These are phyloP conservation scores for Acleris cristana DNA, from an alignment of 2,888 invertebrate species.

Conservation along the genomic window DNA sequence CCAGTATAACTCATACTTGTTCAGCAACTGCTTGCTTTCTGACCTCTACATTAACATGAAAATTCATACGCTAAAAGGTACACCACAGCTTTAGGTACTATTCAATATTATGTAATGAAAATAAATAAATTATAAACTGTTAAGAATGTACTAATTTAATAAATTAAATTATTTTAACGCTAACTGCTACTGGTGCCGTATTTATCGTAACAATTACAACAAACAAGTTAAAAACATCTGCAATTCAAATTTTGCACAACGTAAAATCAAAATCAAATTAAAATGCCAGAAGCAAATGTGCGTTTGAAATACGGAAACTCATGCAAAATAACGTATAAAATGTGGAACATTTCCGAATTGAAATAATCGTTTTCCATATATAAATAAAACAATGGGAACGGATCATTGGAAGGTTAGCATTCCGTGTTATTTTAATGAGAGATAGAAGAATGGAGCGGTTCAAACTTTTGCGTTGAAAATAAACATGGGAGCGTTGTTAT, in stretches of 20 bases:
- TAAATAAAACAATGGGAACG: not conserved
- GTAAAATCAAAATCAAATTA: not conserved
- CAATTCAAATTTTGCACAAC: not conserved
- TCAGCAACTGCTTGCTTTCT: too few species aligned
- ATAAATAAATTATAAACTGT: too few species aligned
- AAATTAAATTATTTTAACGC: too few species aligned
- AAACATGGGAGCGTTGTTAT: too few species aligned
- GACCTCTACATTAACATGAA: too few species aligned
- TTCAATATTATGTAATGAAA: too few species aligned
- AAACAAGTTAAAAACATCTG: not conserved
- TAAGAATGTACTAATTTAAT: too few species aligned
- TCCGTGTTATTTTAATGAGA: constrained; percentile 3
- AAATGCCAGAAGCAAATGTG: not conserved
- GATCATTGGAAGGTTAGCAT: not conserved
- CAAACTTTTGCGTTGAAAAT: too few species aligned
- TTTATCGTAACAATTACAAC: not conserved
- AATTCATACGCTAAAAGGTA: too few species aligned
- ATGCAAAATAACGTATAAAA: not conserved
- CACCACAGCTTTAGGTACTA: too few species aligned
- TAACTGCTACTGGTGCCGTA: too few species aligned
- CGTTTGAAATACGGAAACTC: not conserved
- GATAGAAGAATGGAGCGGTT: not conserved
- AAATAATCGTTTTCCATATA: not conserved
- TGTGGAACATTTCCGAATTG: not conserved
- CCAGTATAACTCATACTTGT: too few species aligned